Evolutionary conservation across 2,888 invertebrate species (phyloP), one percentile per base, ranked within the genome.

Genomic region (Apocheima hispidaria): DNA sequence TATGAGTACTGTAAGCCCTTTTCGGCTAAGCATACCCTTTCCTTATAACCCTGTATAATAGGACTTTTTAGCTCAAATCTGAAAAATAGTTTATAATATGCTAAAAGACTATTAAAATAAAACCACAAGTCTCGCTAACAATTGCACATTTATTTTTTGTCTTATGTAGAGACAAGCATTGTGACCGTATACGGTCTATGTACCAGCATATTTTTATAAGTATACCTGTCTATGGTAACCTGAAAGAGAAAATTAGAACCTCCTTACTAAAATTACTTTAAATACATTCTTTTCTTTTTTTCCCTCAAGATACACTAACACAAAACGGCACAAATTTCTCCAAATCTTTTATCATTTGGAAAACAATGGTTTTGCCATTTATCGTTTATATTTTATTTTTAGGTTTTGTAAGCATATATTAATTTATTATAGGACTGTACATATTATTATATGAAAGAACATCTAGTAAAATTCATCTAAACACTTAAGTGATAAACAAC

Each of bases 61-160:
- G n/a, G n/a, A n/a, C n/a, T n/a, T n/a, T n/a, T n/a, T n/a, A n/a
- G n/a, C n/a, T n/a, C n/a, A n/a, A n/a, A n/a, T n/a, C n/a, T n/a
- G n/a, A n/a, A 4, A 26, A 26, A 26, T 26, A 4, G n/a, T n/a
- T n/a, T n/a, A n/a, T n/a, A n/a, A n/a, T n/a, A n/a, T n/a, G n/a
- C n/a, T n/a, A 10, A 44, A 18, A 18, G 10, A 14, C 36, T 18
- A 36, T 55, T 41, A 30, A 49, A 41, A 59, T 48, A 6, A 57
- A 36, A 55, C 33, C 5, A n/a, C 35, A 44, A 40, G 59, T 49
- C 21, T 46, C 21, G 40, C 50, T 46, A 56, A 44, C n/a, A 38
- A 61, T 41, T 48, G 61, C 61, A 61, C 61, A 61, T 61, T 56
- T 61, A 61, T 61, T 61, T 56, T 41, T 28, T 40, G 38, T 56